These are phyloP conservation scores for Meleagris gallopavo DNA, from an alignment of 2,113 vertebrate species.

Conservation along the genomic window DNA sequence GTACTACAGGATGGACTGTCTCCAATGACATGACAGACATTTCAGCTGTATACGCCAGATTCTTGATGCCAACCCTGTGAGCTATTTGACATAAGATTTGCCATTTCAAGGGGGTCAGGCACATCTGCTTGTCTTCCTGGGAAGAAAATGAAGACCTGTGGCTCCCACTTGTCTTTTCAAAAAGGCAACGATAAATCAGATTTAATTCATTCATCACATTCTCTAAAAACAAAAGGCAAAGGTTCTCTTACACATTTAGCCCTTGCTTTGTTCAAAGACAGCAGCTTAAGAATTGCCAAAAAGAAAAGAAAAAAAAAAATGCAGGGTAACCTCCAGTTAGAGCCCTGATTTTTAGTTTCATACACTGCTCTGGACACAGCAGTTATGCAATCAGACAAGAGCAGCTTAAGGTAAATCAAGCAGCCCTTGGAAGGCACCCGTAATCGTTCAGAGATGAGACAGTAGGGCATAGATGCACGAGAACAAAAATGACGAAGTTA, in stretches of 20 bases:
- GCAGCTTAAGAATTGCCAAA: neutral
- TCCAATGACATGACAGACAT: neutral
- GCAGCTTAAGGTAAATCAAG: neutral
- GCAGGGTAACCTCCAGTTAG: neutral
- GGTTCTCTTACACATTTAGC: neutral
- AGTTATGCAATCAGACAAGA: neutral
- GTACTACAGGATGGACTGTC: neutral
- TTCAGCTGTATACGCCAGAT: neutral
- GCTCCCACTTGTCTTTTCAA: neutral
- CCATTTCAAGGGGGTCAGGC: neutral
- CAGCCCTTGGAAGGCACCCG: neutral
- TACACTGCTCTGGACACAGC: neutral
- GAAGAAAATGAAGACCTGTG: neutral
- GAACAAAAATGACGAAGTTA: neutral
- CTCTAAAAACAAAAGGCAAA: neutral
- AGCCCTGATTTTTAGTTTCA: neutral
- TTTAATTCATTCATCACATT: neutral
- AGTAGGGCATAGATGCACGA: neutral
- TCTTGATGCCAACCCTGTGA: neutral
- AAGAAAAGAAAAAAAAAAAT: neutral
- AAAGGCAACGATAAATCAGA: neutral
- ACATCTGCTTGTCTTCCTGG: neutral
- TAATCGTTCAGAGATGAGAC: too few relatives aligned
- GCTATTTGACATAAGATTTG: neutral
- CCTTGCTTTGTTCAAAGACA: neutral